Evolutionary conservation across 2,113 vertebrate species (phyloP).

Genomic region (Sinocyclocheilus rhinocerous): DNA sequence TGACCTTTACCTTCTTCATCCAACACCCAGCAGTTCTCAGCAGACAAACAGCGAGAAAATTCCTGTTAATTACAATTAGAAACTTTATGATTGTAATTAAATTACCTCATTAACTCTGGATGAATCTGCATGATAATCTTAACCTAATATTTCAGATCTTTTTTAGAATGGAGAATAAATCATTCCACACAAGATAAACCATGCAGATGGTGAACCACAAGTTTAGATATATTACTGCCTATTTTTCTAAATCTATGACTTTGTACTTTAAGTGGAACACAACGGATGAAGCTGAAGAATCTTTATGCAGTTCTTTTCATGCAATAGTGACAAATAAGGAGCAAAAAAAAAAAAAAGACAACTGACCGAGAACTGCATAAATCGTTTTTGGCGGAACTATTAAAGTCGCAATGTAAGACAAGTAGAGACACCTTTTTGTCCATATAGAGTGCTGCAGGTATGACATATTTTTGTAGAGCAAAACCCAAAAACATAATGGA

Average conservation of each 20-base stretch:
- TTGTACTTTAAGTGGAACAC: too few relatives aligned
- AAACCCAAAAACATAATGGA: neutral
- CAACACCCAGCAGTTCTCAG: slow-evolving; percentile 2
- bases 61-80: neutral
- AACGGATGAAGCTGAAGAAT: neutral
- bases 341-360: too few relatives aligned
- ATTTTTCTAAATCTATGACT: neutral
- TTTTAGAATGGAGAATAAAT: neutral
- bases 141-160: neutral
- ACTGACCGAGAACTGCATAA: too few relatives aligned
- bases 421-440: too few relatives aligned
- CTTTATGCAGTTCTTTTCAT: neutral
- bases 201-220: neutral
- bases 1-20: slow-evolving; percentile 41
- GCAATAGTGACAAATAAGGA: too few relatives aligned
- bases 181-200: neutral
- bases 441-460: neutral
- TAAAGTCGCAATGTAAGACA: too few relatives aligned
- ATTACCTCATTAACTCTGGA: neutral
- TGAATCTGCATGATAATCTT: neutral
- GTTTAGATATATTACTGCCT: neutral
- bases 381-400: neutral
- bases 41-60: neutral
- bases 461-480: too few relatives aligned
- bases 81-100: neutral